Evolutionary conservation across 2,888 invertebrate species (phyloP).

Genomic region (Saturnia japonica): DNA sequence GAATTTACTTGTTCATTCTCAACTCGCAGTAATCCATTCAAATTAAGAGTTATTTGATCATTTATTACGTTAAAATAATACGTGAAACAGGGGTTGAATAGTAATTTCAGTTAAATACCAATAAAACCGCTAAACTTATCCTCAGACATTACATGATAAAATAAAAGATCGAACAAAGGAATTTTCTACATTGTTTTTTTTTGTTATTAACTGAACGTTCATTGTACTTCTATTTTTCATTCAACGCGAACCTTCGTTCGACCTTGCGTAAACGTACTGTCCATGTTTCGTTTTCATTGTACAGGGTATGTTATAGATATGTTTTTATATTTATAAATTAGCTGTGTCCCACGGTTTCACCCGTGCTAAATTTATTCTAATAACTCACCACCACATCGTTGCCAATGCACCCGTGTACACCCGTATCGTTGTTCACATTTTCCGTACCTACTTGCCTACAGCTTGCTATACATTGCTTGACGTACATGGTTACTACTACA

Average conservation of each 20-base stretch:
- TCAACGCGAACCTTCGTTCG: slow-evolving; percentile 1
- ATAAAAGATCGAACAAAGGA: slow-evolving; percentile 22
- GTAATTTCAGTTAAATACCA: not conserved
- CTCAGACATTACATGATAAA: not conserved
- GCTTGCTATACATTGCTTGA: no score
- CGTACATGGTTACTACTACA: no score
- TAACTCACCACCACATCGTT: no score
- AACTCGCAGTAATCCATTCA: not conserved
- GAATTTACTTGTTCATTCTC: no score
- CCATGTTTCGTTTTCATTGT: not conserved
- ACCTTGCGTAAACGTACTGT: slow-evolving; percentile 14
- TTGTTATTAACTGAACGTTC: slow-evolving; percentile 10
- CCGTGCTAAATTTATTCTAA: no score
- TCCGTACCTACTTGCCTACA: no score
- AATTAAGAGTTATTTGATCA: not conserved
- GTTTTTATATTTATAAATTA: no score
- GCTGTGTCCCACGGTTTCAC: no score
- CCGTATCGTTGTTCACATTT: no score
- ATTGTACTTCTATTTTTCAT: slow-evolving; percentile 11
- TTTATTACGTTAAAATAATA: not conserved
- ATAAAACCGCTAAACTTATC: not conserved
- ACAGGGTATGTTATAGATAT: not conserved
- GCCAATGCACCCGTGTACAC: no score
- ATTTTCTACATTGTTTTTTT: slow-evolving; percentile 26
- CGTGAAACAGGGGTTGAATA: not conserved